Conservation (phyloP, 2,888 invertebrate genomes). For the Drosophila prostipennis region DNA sequence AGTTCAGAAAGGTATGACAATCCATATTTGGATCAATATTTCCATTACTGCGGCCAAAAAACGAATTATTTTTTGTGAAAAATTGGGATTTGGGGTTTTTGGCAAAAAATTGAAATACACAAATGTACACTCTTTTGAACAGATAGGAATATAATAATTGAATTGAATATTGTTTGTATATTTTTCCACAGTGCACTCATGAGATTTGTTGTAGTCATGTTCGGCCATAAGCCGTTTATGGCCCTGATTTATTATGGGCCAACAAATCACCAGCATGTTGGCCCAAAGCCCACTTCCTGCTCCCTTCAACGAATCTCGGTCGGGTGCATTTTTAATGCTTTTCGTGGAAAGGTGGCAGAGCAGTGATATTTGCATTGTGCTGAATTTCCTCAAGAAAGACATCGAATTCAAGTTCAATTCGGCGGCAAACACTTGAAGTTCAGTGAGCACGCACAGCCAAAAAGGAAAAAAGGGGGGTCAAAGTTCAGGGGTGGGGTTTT, state of each 20-base stretch:
- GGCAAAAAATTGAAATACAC: no score
- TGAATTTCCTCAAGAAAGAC: conserved; percentile 1
- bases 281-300: conserved; percentile 1
- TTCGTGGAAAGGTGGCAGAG: conserved; percentile 5
- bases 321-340: conserved; percentile 34
- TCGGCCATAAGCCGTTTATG: conserved; percentile 68
- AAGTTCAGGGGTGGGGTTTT: neutral
- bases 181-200: conserved; percentile 4
- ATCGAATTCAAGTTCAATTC: conserved; percentile 32
- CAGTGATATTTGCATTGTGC: conserved; percentile 31
- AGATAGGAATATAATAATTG: no score
- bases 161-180: no score
- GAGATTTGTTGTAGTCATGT: neutral
- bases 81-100: no score
- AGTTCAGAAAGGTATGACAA: no score
- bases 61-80: no score
- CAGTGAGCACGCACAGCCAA: conserved; percentile 1
- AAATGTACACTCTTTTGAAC: no score
- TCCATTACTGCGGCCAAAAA: no score
- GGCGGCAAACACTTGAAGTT: conserved; percentile 27
- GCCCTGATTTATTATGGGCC: conserved; percentile 64
- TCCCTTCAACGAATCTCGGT: neutral
- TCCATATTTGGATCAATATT: no score
- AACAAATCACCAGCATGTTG: conserved; percentile 60
- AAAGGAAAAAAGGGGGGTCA: neutral